Base-by-base conservation (phyloP, 1,140 invertebrate genomes). In the Mycetomoellerius zeteki region DNA sequence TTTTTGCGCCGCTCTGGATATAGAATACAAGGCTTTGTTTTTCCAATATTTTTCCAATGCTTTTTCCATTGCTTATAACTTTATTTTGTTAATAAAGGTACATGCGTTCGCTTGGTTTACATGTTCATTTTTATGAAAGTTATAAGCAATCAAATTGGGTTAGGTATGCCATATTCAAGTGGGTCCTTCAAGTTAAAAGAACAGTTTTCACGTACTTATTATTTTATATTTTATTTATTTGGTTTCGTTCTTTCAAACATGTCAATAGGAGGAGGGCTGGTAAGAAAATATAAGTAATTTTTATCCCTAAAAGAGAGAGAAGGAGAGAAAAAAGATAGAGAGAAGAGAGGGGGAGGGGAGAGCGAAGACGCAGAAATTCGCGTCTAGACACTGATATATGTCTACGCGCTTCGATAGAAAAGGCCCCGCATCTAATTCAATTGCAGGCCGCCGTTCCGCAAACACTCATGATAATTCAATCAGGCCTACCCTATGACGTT, bases 381-480 rank as follows among this genome's bases (percentile, higher is more conserved):
- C 72, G 33, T 64, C 47, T 58, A 85, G 90, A 92, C 90, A 91
- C 89, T 93, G 92, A 93, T 92, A 93, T 90, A 94, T 93, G 91
- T 92, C 90, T 86, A 92, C 90, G 88, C 88, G 81, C 67, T 85
- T 50, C 87, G 82, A 92, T 92, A 93, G 93, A 92, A 93, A 91
- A 88, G 67, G 75, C 58, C 75, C 84, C 73, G 89, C 88, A 80
- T 91, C 91, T 95, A 95, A 95, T 95, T 95, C 95, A 94, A 95
- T 95, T 95, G 94, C 92, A 94, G 89, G 92, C 94, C 92, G 92
- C 92, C 93, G 94, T 93, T 95, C 93, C 94, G 93, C 94, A 95
- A 95, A 95, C 94, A 95, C 94, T 95, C 94, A 93, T 94, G 95
- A 95, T 95, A 95, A 95, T 95, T 95, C 94, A 95, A 95, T 95